Percentiles rank a stretch among this genome's conserved stretches.
Evolutionary conservation across 1,140 invertebrate species (phyloP).

Genomic region (Meloidogyne chitwoodi): DNA sequence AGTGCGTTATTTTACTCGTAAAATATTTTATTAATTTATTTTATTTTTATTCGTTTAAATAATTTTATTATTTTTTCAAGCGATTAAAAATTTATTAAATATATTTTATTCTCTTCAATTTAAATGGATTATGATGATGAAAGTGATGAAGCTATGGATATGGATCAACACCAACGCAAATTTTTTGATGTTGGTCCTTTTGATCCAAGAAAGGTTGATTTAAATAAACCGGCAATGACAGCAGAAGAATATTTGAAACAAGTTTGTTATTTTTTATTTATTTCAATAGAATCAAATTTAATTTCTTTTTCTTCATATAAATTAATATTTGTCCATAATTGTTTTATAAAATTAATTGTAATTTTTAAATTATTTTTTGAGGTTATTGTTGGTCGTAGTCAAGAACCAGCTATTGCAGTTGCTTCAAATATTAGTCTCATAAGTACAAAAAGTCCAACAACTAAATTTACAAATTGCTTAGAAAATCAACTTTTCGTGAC

Average conservation of each 20-base stretch:
- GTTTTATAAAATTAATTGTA: background rate
- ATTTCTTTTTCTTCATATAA: background rate
- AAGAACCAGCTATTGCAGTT: constrained; percentile 21
- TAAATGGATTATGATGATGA: constrained; percentile 5
- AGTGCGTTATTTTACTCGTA: background rate
- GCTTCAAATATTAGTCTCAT: constrained; percentile 6
- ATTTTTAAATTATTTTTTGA: background rate
- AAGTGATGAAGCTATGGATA: constrained; percentile 3
- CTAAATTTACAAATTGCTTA: background rate
- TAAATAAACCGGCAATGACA: constrained; percentile 36
- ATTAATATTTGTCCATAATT: background rate
- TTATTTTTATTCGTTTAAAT: background rate
- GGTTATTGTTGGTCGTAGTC: constrained; percentile 19
- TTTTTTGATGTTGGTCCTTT: constrained; percentile 37
- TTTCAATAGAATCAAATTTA: background rate
- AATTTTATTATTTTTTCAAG: too few species aligned
- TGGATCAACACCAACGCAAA: background rate
- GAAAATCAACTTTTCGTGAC: background rate
- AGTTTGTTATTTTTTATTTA: constrained; percentile 3
- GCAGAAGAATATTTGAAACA: constrained; percentile 40
- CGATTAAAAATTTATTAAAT: background rate
- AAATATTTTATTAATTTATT: background rate
- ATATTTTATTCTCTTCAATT: background rate
- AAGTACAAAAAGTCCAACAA: background rate
- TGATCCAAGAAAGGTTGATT: constrained; percentile 27